These are phyloP conservation scores for Scleropages formosus DNA, from an alignment of 2,797 vertebrate genomes.

Conservation along the genomic window DNA sequence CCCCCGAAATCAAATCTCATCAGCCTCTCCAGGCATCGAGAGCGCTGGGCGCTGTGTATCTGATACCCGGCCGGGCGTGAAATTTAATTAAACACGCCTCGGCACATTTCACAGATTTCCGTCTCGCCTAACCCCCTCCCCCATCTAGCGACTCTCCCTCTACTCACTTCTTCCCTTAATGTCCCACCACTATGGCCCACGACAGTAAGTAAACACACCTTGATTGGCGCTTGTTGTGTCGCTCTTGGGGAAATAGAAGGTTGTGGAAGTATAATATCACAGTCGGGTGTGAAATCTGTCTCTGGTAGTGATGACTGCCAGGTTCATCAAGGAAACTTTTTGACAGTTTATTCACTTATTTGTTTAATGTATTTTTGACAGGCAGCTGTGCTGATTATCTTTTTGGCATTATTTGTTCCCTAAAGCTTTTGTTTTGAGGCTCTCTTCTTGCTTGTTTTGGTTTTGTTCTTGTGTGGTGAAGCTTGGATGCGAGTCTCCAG, in stretches of 20 bases:
- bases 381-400: background rate
- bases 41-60: constrained; percentile 46
- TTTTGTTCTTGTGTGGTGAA: background rate
- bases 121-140: background rate
- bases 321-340: background rate
- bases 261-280: too few species aligned
- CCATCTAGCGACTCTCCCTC: background rate
- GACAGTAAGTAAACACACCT: constrained; percentile 1
- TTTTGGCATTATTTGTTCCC: background rate
- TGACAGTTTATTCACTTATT: background rate
- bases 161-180: background rate
- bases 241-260: background rate
- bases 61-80: constrained; percentile 61
- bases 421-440: background rate
- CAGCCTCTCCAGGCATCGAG: constrained; percentile 48
- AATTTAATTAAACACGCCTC: constrained; percentile 65
- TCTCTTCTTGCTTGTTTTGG: background rate
- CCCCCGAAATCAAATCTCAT: constrained; percentile 56
- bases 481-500: background rate
- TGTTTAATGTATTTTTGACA: background rate
- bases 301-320: background rate
- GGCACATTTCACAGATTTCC: constrained; percentile 44
- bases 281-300: background rate
- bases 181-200: background rate
- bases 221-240: background rate